Conservation (phyloP, 2,888 invertebrate genomes). For the Megastigmus dorsalis region DNA sequence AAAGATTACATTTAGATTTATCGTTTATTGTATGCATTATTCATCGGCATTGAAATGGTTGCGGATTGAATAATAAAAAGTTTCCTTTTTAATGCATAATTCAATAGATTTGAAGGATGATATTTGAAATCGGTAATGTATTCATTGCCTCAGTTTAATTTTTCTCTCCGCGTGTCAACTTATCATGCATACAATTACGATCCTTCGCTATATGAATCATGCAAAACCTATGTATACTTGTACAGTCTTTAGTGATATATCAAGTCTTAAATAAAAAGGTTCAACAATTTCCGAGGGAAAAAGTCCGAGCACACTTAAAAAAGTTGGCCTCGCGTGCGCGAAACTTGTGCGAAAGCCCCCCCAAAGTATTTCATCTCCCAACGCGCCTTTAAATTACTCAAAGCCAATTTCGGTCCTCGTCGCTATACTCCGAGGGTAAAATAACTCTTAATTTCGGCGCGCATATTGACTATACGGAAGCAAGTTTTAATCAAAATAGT, state of each 20-base stretch:
- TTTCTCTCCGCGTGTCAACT: not conserved
- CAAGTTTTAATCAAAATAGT: conserved; percentile 52
- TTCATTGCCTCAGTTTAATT: not conserved
- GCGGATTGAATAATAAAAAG: not conserved
- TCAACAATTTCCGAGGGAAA: not conserved
- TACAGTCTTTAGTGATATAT: too few relatives aligned
- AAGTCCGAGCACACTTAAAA: not conserved
- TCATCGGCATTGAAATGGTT: not conserved
- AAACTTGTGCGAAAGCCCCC: conserved; percentile 12
- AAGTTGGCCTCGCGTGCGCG: conserved; percentile 25
- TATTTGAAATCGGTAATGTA: not conserved
- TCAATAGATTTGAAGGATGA: conserved; percentile 1
- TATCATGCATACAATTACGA: too few relatives aligned
- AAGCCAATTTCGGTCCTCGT: conserved; percentile 44
- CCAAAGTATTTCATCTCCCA: not conserved
- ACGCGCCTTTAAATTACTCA: conserved; percentile 16
- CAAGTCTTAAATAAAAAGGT: not conserved
- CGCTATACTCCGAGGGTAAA: conserved; percentile 18
- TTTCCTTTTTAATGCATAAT: conserved; percentile 19
- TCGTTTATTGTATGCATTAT: conserved; percentile 11
- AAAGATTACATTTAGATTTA: too few relatives aligned
- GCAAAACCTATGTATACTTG: too few relatives aligned
- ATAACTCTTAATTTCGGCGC: conserved; percentile 47
- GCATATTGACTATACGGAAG: conserved; percentile 35
- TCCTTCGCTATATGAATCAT: too few relatives aligned